A percentile compares a stretch with the other conserved stretches of the same genome.
phyloP scores from a whole-genome alignment of 2,888 invertebrate genomes.

The Desoria tigrina region DNA sequence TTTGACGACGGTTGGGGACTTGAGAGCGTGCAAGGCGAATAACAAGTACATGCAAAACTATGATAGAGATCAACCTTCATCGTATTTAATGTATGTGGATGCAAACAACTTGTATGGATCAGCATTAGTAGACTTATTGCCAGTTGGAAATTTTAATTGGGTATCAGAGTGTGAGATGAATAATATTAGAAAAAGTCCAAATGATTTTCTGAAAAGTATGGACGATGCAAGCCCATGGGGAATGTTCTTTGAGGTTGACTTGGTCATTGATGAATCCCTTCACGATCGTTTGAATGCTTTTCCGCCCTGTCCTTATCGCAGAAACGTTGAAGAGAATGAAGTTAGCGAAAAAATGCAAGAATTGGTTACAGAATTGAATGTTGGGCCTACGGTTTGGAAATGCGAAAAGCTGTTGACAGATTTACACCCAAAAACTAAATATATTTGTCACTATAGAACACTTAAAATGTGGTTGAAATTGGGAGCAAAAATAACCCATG shows the following conservation, averaged over 20 bases:
- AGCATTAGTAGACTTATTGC: background rate
- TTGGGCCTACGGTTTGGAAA: conserved; percentile 2
- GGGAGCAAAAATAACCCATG: conserved; percentile 24
- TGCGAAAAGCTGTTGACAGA: conserved; percentile 22
- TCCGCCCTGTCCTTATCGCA: too few relatives aligned
- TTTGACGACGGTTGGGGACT: conserved; percentile 10
- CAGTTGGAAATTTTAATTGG: conserved; percentile 18
- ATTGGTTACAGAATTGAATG: background rate
- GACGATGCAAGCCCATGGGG: too few relatives aligned
- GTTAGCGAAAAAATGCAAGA: background rate
- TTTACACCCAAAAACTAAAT: background rate
- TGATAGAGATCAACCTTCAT: conserved; percentile 5
- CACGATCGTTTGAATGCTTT: conserved; percentile 6
- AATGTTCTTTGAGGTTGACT: background rate
- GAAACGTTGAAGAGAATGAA: too few relatives aligned
- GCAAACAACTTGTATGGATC: conserved; percentile 33
- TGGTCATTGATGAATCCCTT: conserved; percentile 5
- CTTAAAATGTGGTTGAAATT: conserved; percentile 19
- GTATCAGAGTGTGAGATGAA: background rate
- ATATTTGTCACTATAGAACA: conserved; percentile 23
- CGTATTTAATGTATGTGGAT: conserved; percentile 24
- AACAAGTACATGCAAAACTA: conserved; percentile 23
- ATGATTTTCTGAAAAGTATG: too few relatives aligned
- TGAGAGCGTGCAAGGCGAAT: conserved; percentile 17
- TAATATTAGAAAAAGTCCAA: too few relatives aligned